Conservation (phyloP, 2,888 invertebrate genomes). For the Microdon myrmicae region DNA sequence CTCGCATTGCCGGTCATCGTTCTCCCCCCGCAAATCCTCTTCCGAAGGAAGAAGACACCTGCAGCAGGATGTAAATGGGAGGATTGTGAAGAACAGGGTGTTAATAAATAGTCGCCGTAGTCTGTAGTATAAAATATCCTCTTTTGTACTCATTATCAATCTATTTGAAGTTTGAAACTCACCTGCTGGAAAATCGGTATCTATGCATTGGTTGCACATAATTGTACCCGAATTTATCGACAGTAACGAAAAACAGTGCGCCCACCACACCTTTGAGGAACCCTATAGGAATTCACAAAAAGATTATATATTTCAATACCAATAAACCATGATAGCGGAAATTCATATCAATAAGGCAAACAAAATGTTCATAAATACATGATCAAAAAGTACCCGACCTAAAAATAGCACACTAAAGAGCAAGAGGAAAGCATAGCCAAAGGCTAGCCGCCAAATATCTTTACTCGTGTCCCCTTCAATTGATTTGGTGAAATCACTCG, state of each 20-base stretch:
- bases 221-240: constrained; percentile 56
- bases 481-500: constrained; percentile 20
- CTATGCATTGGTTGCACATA: constrained; percentile 55
- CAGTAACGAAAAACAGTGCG: constrained; percentile 30
- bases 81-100: constrained; percentile 55
- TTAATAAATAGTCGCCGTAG: constrained; percentile 57
- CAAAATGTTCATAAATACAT: constrained; percentile 11
- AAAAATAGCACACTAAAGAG: constrained; percentile 53
- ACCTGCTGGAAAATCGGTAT: constrained; percentile 55
- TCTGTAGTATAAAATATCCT: too few relatives aligned
- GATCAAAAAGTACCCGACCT: constrained; percentile 51
- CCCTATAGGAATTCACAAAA: constrained; percentile 56
- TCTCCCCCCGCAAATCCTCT: constrained; percentile 56
- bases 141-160: too few relatives aligned
- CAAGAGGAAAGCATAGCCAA: constrained; percentile 33
- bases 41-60: constrained; percentile 57
- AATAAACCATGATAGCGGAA: too few relatives aligned
- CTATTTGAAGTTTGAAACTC: constrained; percentile 9
- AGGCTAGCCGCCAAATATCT: constrained; percentile 23
- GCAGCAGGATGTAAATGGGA: constrained; percentile 57
- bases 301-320: too few relatives aligned
- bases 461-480: constrained; percentile 34
- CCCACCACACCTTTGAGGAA: constrained; percentile 58
- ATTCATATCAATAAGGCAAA: too few relatives aligned
- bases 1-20: constrained; percentile 57